Conservation (phyloP, 2,797 vertebrate species). For the Leucoraja ocellata region DNA sequence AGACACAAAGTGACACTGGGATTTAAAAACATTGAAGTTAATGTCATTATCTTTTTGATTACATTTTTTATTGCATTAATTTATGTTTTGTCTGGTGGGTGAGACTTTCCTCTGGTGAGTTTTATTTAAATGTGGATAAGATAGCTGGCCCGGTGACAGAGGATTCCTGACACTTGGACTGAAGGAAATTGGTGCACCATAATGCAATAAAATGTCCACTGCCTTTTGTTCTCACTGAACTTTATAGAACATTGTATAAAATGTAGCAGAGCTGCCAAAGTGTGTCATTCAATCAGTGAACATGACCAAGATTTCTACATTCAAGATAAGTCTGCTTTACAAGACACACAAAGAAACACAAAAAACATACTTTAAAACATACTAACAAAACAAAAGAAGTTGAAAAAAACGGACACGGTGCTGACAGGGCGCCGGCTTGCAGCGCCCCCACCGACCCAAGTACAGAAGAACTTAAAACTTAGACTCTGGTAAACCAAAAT, state of each 20-base stretch:
- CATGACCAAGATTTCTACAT: not conserved
- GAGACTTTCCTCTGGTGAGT: not conserved
- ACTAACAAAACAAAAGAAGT: no score
- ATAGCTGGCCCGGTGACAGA: not conserved
- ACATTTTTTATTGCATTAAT: not conserved
- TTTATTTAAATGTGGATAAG: not conserved
- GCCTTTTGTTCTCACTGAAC: not conserved
- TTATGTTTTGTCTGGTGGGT: not conserved
- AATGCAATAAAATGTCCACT: not conserved
- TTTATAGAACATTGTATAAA: not conserved
- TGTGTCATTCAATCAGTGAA: not conserved
- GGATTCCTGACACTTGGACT: not conserved
- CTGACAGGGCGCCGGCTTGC: no score
- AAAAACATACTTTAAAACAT: no score
- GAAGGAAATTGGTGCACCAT: not conserved
- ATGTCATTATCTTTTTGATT: not conserved
- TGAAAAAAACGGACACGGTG: no score
- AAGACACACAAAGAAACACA: no score
- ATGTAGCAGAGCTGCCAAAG: not conserved
- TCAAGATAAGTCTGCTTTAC: not conserved
- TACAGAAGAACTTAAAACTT: not conserved
- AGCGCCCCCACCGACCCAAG: no score
- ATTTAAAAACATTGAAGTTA: not conserved
- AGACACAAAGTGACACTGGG: not conserved
- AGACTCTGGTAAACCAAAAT: not conserved